Conservation (phyloP, 1,140 invertebrate species). For the Ruditapes philippinarum region DNA sequence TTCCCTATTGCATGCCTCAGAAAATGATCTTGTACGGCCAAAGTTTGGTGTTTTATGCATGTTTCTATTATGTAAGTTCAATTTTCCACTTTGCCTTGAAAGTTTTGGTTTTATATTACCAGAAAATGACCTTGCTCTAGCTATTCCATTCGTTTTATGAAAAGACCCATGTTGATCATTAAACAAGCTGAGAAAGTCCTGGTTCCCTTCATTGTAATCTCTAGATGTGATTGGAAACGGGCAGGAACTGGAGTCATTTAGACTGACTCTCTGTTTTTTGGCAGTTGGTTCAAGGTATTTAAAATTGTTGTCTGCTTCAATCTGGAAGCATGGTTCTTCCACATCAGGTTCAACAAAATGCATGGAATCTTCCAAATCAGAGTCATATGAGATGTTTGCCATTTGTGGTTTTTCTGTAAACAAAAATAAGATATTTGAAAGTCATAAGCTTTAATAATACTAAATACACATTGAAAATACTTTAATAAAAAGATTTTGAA, state of each 20-base stretch:
- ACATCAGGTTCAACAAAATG: conserved; percentile 59
- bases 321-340: conserved; percentile 11
- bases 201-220: neutral
- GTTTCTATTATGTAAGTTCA: conserved; percentile 3
- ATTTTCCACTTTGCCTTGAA: conserved; percentile 39
- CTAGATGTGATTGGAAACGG: neutral
- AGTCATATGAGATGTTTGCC: conserved; percentile 47
- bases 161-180: neutral
- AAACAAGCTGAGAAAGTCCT: conserved; percentile 13
- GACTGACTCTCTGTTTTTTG: conserved; percentile 33
- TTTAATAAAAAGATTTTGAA: too few species aligned
- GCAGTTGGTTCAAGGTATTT: conserved; percentile 13
- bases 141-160: neutral
- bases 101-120: conserved; percentile 37
- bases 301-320: neutral
- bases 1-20: conserved; percentile 28
- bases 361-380: conserved; percentile 63
- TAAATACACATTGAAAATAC: too few species aligned
- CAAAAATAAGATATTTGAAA: neutral
- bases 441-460: too few species aligned
- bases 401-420: neutral
- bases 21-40: conserved; percentile 43
- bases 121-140: conserved; percentile 41
- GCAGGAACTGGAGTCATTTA: conserved; percentile 24
- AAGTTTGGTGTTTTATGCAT: neutral